Evolutionary conservation across 2,888 invertebrate genomes (phyloP), one percentile per base, ranked within the genome.

Genomic region (Eupithecia pulchellata): DNA sequence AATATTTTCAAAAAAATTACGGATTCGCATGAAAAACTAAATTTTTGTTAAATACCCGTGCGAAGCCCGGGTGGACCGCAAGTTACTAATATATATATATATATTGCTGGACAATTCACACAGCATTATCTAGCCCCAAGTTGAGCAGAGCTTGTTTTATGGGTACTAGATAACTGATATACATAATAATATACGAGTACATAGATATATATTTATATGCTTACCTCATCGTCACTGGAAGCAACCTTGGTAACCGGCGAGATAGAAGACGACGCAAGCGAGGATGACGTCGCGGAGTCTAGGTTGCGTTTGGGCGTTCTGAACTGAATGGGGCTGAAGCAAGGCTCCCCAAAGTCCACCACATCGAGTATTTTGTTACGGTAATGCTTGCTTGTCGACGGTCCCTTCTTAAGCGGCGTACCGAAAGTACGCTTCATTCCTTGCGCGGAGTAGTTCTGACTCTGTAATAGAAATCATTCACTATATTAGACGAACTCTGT

Each of bases 401-500:
- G 68, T 0, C 80, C 80, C 63, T 84, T 86, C 39, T 86, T 89
- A 2, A 91, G 70, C 0, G 94, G 94, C 0, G 93, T 93, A 2
- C 88, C 93, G 71, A 93, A 94, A 25, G 91, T 91, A 29, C 94
- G 90, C 76, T 91, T 91, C 90, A 94, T 90, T 0, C 91, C 93
- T 77, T 90, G 90, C 1, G 86, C 76, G 8, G 87, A 87, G 55
- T 85, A 75, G 70, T 90, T 87, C 13, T 82, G 84, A 74, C 88
- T 86, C 93, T 93, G 82, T 11, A 84, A 82, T 39, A 66, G 14
- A 25, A 62, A 25, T 8, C 30, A 20, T 20, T 47, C n/a, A 20
- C 13, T 47, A 20, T 6, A 42, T 42, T 42, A n/a, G n/a, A n/a
- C n/a, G n/a, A n/a, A n/a, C n/a, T n/a, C n/a, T n/a, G n/a, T n/a